Conservation (phyloP, 2,113 vertebrate genomes). For the Sapayoa aenigma region DNA sequence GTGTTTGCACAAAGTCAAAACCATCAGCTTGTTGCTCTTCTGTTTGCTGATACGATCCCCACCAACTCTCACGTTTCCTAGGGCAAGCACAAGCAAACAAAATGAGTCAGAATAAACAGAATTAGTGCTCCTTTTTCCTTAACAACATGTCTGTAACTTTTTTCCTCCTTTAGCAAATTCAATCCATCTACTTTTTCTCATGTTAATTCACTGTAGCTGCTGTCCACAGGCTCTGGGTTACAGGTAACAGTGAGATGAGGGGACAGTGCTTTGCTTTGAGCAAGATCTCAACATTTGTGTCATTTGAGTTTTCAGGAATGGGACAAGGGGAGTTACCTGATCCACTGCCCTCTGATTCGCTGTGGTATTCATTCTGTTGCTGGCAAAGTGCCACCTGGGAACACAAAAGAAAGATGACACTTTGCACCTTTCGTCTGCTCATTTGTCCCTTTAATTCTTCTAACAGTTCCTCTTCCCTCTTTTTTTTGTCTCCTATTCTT, state of each 20-base stretch:
- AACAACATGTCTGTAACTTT: not conserved
- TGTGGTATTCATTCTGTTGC: not conserved
- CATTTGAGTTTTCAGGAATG: not conserved
- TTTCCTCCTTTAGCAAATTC: not conserved
- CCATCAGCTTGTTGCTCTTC: not conserved
- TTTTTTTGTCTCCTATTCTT: not conserved
- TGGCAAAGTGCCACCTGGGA: not conserved
- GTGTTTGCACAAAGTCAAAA: not conserved
- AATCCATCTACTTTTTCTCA: not conserved
- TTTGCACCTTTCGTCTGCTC: not conserved
- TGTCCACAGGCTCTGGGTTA: not conserved
- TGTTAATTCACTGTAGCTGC: not conserved
- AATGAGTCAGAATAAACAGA: not conserved
- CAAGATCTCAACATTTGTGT: not conserved
- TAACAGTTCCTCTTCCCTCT: not conserved
- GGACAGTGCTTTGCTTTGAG: not conserved
- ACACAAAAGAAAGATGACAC: not conserved
- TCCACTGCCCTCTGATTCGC: not conserved
- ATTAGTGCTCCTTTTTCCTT: not conserved
- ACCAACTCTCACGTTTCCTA: not conserved
- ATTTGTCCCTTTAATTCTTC: not conserved
- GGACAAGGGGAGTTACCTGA: rapidly evolving
- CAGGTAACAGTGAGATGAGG: rapidly evolving
- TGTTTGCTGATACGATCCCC: not conserved
- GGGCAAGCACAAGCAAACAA: not conserved